Conservation (phyloP, 2,113 vertebrate species). For the Pandion haliaetus region DNA sequence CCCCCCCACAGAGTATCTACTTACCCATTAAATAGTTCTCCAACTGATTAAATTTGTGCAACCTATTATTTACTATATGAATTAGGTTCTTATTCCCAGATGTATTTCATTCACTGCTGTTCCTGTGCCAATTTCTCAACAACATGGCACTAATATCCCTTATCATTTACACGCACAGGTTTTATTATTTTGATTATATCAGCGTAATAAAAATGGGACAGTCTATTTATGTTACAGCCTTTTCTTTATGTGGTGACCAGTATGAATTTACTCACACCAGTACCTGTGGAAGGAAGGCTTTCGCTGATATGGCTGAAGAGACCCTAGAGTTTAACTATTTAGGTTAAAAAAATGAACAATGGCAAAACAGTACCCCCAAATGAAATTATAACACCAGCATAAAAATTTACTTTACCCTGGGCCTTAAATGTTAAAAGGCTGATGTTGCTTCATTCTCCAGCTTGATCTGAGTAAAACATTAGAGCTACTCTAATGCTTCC, state of each 20-base stretch:
- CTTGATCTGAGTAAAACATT: not conserved
- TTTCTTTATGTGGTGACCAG: not conserved
- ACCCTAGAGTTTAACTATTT: not conserved
- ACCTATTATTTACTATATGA: slow-evolving; percentile 31
- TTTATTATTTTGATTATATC: slow-evolving; percentile 22
- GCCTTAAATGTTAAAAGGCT: not conserved
- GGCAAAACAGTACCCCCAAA: not conserved
- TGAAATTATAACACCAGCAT: not conserved
- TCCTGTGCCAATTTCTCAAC: slow-evolving; percentile 17
- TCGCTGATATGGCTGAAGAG: not conserved
- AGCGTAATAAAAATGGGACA: not conserved
- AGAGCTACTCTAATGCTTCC: not conserved
- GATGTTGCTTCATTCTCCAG: not conserved
- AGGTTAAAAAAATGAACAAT: not conserved
- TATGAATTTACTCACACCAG: not conserved
- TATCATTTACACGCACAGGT: slow-evolving; percentile 1
- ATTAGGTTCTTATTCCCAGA: slow-evolving; percentile 33
- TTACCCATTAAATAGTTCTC: not conserved
- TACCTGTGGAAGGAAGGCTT: not conserved
- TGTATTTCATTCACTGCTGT: not conserved
- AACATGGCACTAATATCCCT: not conserved
- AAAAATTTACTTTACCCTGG: not conserved
- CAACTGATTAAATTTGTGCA: slow-evolving; percentile 18
- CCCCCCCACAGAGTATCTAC: not conserved
- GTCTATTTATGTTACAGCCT: not conserved